Base-by-base conservation (phyloP, 2,797 vertebrate species). In the Luscinia luscinia region DNA sequence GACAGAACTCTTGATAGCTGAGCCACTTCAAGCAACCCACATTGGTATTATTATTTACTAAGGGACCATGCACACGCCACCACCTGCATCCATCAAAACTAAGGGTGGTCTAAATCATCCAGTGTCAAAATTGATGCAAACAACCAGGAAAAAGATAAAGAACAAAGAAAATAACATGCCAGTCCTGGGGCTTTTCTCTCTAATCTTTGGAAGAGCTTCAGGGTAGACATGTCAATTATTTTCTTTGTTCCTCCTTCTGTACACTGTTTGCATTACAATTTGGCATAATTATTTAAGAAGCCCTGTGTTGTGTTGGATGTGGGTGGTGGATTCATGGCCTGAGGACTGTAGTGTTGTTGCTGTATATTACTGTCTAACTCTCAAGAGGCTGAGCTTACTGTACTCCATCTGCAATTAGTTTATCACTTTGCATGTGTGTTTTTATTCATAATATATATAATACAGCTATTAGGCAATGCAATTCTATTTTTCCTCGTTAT, bases 61-160 rank as follows among this genome's bases (percentile, higher is more conserved):
- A 84, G 69, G 70, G 93, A 87, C 91, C 63, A 46, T 83, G 90
- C 92, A 95, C 51, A 57, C 9, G 3, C 77, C 8, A 32, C 67
- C 83, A 95, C 90, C 93, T 97, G 93, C 89, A 95, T 96, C 84
- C 94, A 95, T 90, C 76, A 89, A 91, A 92, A 90, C 77, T 49
- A 59, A 91, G 84, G 87, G 48, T 91, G 77, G 61, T 91, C 62
- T 96, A 95, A 97, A 97, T 97, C 93, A 96, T 76, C 93, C 75
- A 74, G 75, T 86, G 92, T 94, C 80, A 96, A 96, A 96, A 74
- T 74, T 95, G 93, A 96, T 92, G 91, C 94, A 94, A 96, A 95
- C 66, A 94, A 76, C 63, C 36, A 76, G 41, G 26, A 69, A 86
- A 94, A 96, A 80, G 59, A 85, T 63, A 87, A 94, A 90, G 92